phyloP scores from a whole-genome alignment of 2,797 vertebrate species.

The Cheirogaleus major region DNA sequence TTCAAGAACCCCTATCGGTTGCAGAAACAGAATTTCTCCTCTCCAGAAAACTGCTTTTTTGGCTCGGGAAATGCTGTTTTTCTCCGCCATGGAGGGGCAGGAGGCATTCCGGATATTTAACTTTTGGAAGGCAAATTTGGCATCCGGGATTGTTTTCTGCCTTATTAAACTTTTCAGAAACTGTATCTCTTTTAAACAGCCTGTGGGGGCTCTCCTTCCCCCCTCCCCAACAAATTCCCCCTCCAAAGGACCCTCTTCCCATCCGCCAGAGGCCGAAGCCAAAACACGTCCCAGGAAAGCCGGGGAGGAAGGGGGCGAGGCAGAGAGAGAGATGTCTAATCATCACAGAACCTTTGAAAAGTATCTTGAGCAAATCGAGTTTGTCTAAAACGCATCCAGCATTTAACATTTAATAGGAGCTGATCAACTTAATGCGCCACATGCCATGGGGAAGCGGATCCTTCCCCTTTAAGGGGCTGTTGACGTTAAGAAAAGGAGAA shows the following conservation, averaged over 20 bases:
- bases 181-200: conserved; percentile 54
- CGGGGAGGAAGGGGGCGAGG: conserved; percentile 57
- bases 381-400: conserved; percentile 86
- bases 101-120: background rate
- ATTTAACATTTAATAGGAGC: conserved; percentile 86
- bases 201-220: background rate
- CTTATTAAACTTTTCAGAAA: conserved; percentile 55
- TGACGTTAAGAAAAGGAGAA: conserved; percentile 85
- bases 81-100: background rate
- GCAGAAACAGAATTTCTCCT: background rate
- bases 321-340: conserved; percentile 77
- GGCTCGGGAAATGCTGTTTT: background rate
- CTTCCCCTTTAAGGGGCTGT: conserved; percentile 87
- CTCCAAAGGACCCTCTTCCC: conserved; percentile 27
- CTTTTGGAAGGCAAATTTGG: conserved; percentile 8
- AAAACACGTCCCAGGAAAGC: conserved; percentile 68
- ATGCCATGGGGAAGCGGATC: conserved; percentile 84
- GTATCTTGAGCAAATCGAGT: conserved; percentile 88
- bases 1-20: background rate
- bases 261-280: conserved; percentile 58
- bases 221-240: background rate
- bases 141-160: conserved; percentile 53
- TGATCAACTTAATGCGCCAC: conserved; percentile 84
- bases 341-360: conserved; percentile 80
- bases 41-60: background rate